Conservation (phyloP, 92 coral and sea anemone genomes). For the Blastomussa wellsi region DNA sequence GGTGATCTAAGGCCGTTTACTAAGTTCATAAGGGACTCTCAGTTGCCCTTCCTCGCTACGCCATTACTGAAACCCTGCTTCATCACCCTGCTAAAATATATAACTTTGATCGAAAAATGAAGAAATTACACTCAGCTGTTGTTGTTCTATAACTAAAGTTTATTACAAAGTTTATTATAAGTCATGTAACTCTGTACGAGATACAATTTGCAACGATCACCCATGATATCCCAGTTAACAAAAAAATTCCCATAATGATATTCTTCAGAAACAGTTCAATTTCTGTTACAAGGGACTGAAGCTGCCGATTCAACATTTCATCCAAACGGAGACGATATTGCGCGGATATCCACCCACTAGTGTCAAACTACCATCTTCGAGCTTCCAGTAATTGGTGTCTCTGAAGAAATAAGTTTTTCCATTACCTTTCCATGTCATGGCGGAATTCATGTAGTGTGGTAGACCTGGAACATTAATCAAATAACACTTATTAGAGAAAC, state of each 20-base stretch:
- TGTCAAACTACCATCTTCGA: conserved; percentile 32
- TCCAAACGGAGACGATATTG: conserved; percentile 43
- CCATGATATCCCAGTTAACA: too few relatives aligned
- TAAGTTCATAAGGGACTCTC: too few relatives aligned
- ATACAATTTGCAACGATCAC: too few relatives aligned
- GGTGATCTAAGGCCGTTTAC: too few relatives aligned
- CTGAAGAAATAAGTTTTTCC: conserved; percentile 80
- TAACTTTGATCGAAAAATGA: neutral
- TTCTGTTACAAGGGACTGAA: neutral
- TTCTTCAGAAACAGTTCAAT: neutral
- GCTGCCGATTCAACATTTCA: neutral
- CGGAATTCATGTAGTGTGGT: conserved; percentile 55
- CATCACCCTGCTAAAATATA: too few relatives aligned
- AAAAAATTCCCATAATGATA: too few relatives aligned
- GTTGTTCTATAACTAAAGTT: neutral
- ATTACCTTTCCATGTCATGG: conserved; percentile 85
- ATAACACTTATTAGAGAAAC: neutral
- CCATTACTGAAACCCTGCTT: too few relatives aligned
- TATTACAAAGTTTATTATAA: neutral
- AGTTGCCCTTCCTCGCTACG: too few relatives aligned
- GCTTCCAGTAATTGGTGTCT: conserved; percentile 65
- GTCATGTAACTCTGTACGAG: too few relatives aligned
- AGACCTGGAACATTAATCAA: conserved; percentile 38
- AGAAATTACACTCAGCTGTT: neutral
- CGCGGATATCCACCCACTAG: conserved; percentile 55